phyloP scores from a whole-genome alignment of 2,888 invertebrate species.

The Agonopterix alstromeriana region DNA sequence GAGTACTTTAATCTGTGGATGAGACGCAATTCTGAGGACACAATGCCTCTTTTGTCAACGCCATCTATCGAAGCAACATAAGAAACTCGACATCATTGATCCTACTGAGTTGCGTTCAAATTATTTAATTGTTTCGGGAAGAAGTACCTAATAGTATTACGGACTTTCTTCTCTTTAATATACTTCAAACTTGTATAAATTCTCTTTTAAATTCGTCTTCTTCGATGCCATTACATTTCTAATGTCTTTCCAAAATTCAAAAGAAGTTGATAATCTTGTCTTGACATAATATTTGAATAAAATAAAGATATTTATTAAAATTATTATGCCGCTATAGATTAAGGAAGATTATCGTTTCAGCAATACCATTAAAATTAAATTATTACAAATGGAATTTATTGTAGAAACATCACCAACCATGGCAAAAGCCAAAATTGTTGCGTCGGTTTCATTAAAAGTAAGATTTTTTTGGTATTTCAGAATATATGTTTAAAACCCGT shows the following conservation, averaged over 20 bases:
- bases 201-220: too few species aligned
- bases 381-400: slow-evolving; percentile 34
- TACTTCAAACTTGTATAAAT: too few species aligned
- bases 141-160: too few species aligned
- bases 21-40: too few species aligned
- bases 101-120: too few species aligned
- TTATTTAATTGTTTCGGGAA: too few species aligned
- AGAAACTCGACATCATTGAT: too few species aligned
- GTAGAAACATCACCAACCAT: slow-evolving; percentile 37
- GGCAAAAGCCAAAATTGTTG: slow-evolving; percentile 36
- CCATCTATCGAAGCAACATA: too few species aligned
- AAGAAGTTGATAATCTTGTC: slow-evolving; percentile 3
- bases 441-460: slow-evolving; percentile 39
- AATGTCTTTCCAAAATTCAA: not conserved
- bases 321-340: slow-evolving; percentile 5
- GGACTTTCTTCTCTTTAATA: too few species aligned
- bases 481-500: not conserved
- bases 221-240: too few species aligned
- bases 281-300: slow-evolving; percentile 6
- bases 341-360: slow-evolving; percentile 3
- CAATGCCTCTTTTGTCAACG: too few species aligned
- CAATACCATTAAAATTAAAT: slow-evolving; percentile 3
- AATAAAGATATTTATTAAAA: slow-evolving; percentile 4
- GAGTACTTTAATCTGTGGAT: too few species aligned
- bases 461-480: slow-evolving; percentile 8